phyloP scores from a whole-genome alignment of 2,888 invertebrate species.

The Coecobrya sp. region DNA sequence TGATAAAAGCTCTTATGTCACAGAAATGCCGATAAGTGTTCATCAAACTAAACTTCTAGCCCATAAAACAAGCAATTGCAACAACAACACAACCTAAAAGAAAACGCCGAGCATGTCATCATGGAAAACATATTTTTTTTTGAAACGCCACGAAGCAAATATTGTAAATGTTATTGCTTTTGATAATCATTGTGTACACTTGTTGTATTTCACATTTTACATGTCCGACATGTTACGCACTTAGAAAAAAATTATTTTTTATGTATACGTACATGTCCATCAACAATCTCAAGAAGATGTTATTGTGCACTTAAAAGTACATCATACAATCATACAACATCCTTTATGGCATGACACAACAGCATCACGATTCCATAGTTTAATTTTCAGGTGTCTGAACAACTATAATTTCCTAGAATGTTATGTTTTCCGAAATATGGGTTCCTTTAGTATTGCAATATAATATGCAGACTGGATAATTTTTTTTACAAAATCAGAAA shows the following conservation, averaged over 20 bases:
- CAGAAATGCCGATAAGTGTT: no score
- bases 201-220: constrained; percentile 27
- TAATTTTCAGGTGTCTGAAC: neutral
- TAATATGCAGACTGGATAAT: constrained; percentile 39
- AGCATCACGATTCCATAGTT: constrained; percentile 40
- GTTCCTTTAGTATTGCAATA: neutral
- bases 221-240: constrained; percentile 4
- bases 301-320: neutral
- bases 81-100: no score
- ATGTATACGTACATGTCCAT: constrained; percentile 34
- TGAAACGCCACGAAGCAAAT: neutral
- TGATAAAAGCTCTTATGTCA: no score
- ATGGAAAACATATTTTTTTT: constrained; percentile 34
- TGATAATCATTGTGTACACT: constrained; percentile 18
- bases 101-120: neutral
- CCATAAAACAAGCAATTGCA: no score
- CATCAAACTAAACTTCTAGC: no score
- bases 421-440: neutral
- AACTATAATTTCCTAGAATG: constrained; percentile 37
- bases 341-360: constrained; percentile 19
- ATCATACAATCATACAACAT: neutral
- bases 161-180: neutral
- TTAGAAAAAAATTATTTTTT: neutral
- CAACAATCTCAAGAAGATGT: constrained; percentile 8
- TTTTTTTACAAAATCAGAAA: neutral